Evolutionary conservation across 2,797 vertebrate species (phyloP).

Genomic region (Alca torda): DNA sequence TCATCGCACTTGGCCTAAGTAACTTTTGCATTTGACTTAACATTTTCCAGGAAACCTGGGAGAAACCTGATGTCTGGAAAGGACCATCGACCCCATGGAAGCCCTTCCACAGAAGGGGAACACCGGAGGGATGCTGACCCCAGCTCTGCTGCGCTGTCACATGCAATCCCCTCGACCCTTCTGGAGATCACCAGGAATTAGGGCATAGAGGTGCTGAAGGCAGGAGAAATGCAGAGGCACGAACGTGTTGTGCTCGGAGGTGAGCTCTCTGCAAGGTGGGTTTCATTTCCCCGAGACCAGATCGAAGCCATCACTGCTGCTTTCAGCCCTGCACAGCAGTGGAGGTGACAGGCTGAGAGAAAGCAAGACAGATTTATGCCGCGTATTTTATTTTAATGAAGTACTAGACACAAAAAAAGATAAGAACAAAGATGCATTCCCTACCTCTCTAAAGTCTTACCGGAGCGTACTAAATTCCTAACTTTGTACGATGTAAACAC

Average conservation of each 20-base stretch:
- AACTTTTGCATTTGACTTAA: not conserved
- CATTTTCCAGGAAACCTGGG: not conserved
- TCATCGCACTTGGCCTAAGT: not conserved
- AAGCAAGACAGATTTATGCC: not conserved
- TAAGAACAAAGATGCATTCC: not conserved
- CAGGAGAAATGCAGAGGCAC: rapidly evolving
- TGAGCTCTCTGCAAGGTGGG: rapidly evolving
- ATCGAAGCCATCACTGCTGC: not conserved
- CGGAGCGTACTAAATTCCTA: rapidly evolving
- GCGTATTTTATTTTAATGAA: not conserved
- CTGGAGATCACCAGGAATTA: not conserved
- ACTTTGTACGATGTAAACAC: not conserved
- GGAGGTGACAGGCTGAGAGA: not conserved
- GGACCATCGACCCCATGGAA: rapidly evolving
- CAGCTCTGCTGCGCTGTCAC: not conserved
- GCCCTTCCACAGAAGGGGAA: not conserved
- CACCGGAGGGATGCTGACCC: rapidly evolving
- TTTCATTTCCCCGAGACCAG: not conserved
- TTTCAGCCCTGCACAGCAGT: not conserved
- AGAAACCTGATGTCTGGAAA: not conserved
- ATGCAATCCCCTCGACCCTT: not conserved
- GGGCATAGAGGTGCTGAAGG: rapidly evolving
- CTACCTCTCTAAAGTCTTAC: not conserved
- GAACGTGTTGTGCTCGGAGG: rapidly evolving
- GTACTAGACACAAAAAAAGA: not conserved